These are phyloP conservation scores for Dolichomitus sp. DNA, from an alignment of 2,888 invertebrate species.

Conservation along the genomic window DNA sequence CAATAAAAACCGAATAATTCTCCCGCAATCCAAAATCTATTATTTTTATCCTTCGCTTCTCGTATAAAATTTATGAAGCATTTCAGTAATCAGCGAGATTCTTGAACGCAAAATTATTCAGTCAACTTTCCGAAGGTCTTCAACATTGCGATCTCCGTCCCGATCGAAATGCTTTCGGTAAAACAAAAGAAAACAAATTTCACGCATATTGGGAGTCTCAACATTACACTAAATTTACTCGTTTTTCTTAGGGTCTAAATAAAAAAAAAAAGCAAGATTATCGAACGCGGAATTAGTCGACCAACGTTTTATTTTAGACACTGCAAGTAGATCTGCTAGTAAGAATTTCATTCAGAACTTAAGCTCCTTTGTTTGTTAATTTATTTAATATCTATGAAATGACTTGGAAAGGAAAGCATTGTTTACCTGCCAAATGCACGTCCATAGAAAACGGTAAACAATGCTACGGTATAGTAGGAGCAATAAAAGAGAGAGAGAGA, in stretches of 20 bases:
- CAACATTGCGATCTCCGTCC: not conserved
- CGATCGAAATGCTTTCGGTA: no score
- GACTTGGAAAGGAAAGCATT: not conserved
- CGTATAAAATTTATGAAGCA: no score
- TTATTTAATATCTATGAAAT: not conserved
- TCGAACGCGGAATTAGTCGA: not conserved
- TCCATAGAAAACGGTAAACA: conserved; percentile 9
- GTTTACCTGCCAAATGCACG: conserved; percentile 20
- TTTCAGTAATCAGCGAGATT: no score
- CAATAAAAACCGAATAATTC: not conserved
- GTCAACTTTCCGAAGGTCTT: conserved; percentile 1
- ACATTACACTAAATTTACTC: no score
- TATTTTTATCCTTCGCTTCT: no score
- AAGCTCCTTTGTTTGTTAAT: not conserved
- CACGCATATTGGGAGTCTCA: no score
- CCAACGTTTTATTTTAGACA: no score
- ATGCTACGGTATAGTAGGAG: not conserved
- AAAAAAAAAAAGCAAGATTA: not conserved
- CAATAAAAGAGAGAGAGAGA: not conserved
- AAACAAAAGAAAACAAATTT: no score
- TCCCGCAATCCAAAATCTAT: not conserved
- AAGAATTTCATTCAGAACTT: no score
- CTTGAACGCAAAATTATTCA: conserved; percentile 5
- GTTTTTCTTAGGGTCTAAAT: not conserved
- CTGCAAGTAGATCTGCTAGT: no score